These are phyloP conservation scores for Branchipolynoe longqiensis DNA, from an alignment of 2,888 invertebrate genomes.

Conservation along the genomic window DNA sequence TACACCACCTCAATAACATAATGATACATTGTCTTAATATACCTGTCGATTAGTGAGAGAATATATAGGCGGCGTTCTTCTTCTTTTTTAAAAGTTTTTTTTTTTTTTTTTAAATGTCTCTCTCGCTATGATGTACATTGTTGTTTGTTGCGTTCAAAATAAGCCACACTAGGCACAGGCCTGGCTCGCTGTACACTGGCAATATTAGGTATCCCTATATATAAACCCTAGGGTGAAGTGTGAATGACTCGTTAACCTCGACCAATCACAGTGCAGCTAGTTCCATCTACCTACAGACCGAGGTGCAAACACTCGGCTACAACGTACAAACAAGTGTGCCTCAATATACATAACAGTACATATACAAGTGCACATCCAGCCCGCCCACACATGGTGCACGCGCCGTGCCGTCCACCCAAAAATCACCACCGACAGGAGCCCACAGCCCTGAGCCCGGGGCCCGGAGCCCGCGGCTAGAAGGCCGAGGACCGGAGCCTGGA, in stretches of 20 bases:
- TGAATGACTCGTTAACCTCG: slow-evolving; percentile 38
- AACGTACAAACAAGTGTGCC: slow-evolving; percentile 44
- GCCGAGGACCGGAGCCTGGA: no score
- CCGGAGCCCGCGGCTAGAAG: not conserved
- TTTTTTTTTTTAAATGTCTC: not conserved
- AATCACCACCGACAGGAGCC: no score
- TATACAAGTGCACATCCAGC: slow-evolving; percentile 7
- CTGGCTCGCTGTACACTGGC: not conserved
- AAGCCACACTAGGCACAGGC: not conserved
- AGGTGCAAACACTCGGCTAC: slow-evolving; percentile 1
- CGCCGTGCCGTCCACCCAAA: not conserved
- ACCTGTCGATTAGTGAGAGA: slow-evolving; percentile 33
- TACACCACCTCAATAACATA: slow-evolving; percentile 14
- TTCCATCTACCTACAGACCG: slow-evolving; percentile 35
- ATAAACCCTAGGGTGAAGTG: slow-evolving; percentile 49
- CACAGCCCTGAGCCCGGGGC: not conserved
- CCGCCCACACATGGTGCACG: not conserved
- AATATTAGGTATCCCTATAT: not conserved
- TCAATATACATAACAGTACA: slow-evolving; percentile 40
- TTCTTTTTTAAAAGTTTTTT: no score
- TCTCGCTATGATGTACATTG: slow-evolving; percentile 38
- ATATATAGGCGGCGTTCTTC: no score
- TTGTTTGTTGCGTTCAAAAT: not conserved
- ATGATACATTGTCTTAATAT: slow-evolving; percentile 8
- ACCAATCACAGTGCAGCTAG: slow-evolving; percentile 47